Base-by-base conservation (phyloP, 2,113 vertebrate species). In the Ammodytes marinus region DNA sequence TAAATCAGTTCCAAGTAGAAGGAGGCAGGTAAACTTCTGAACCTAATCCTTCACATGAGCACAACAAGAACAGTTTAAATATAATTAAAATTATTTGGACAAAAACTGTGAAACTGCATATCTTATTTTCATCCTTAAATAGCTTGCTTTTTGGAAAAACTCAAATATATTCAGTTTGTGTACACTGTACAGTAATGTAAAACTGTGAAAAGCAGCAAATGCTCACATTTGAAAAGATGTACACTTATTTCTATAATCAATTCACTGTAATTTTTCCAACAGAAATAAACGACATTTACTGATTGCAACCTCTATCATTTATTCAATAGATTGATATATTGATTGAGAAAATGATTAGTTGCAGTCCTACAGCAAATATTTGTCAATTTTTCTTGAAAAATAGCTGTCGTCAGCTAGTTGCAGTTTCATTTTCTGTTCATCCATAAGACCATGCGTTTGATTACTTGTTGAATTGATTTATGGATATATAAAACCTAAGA, bases 1-100 rank as follows among this genome's bases (percentile, higher is more conserved):
- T 88, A 89, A 81, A 84, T 88, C 86, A 79, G 40, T 72, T 27
- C 58, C 37, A 72, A 67, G 66, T 58, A 63, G 58, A 83, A 72
- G 58, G 42, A 80, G 69, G 66, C 76, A 55, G 72, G 84, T 80
- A 83, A 89, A 86, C 85, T 85, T 53, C 71, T 82, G 59, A 84
- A 72, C 70, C 84, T 76, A 60, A 86, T 84, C 71, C 55, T 69
- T 81, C 65, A 83, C 54, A 19, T 43, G 13, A 57, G 69, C 82
- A 76, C 53, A 46, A 66, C 67, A 59, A 43, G n/a, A 74, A 9
- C 9, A 72, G 54, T 7, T 50, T n/a, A 8, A 27, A 61, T 42
- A 39, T 46, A 15, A 63, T 52, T 17, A 8, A 77, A 71, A 69
- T 6, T 27, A 27, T 27, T 27, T 2, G 2, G 27, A 27, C 27